Base-by-base conservation (phyloP, 1,140 invertebrate genomes). In the Trichonephila clavipes region DNA sequence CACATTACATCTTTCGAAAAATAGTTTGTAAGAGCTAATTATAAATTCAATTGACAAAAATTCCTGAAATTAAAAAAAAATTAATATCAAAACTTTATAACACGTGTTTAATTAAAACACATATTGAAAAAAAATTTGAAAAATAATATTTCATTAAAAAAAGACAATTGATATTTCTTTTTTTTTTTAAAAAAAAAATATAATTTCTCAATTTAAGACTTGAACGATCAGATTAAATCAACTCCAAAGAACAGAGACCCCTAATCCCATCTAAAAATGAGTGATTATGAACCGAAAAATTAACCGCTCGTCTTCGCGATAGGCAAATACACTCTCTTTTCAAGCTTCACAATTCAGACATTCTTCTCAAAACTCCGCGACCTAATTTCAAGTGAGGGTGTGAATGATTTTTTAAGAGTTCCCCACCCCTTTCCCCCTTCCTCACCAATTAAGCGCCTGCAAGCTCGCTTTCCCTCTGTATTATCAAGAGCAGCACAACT, bases 341-440 rank as follows among this genome's bases (percentile, higher is more conserved):
- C 44, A 88, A 62, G 61, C 34, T 66, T 44, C 86, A 66, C 62
- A 24, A n/a, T 59, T 51, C 82, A 85, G 7, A 28, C 58, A 62
- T 64, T 44, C 51, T 62, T 90, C 72, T 59, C 69, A 77, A 77
- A 77, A 77, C 69, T 77, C 59, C 24, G 44, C 81, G 90, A 92
- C 90, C 90, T 92, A 92, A 92, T 92, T 92, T 92, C 61, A 21
- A 62, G 19, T 28, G 21, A 92, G 77, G 61, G 81, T 83, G 90
- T 85, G 90, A 85, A 92, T 44, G 86, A 58, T 81, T 90, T 90
- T 81, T 90, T 90, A 61, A 85, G 34, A 85, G 59, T 66, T 51
- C 18, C 64, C 18, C 64, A 24, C 88, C 61, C 19, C 61, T 58
- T 40, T 64, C n/a, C 82, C 40, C 64, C 34, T 51, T 85, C 82